A percentile compares a stretch with the other conserved stretches of the same genome.
Conservation (phyloP, 2,888 invertebrate genomes). For the Hydraecia micacea region DNA sequence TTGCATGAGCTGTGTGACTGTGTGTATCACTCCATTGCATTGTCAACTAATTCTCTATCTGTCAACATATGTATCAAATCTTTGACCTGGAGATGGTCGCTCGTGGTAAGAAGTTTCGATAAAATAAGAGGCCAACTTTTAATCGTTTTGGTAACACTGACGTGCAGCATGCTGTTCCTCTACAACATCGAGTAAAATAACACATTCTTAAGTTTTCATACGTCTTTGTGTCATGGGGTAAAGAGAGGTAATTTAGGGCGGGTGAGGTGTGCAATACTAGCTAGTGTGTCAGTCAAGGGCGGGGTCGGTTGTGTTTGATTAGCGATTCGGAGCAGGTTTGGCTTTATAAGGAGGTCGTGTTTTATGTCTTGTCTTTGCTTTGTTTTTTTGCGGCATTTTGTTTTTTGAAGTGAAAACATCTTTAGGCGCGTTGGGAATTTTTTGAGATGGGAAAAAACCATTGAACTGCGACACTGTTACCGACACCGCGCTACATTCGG, state of each 20-base stretch:
- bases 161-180: neutral
- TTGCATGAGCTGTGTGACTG: neutral
- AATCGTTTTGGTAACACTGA: neutral
- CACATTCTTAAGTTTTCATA: neutral
- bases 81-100: neutral
- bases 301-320: constrained; percentile 30
- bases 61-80: neutral
- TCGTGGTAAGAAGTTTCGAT: neutral
- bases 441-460: too few relatives aligned
- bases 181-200: neutral
- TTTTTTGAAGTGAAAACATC: too few relatives aligned
- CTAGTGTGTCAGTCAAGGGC: constrained; percentile 33
- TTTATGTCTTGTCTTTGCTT: neutral
- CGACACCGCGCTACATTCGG: too few relatives aligned
- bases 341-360: neutral
- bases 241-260: constrained; percentile 39
- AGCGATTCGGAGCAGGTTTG: constrained; percentile 4
- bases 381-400: neutral
- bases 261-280: constrained; percentile 39
- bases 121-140: neutral
- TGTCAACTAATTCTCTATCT: neutral
- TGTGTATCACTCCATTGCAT: too few relatives aligned
- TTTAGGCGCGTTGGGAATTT: too few relatives aligned
- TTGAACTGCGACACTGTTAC: too few relatives aligned
- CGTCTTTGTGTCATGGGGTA: neutral